phyloP scores from a whole-genome alignment of 1,140 invertebrate genomes.

The Lepeophtheirus salmonis region DNA sequence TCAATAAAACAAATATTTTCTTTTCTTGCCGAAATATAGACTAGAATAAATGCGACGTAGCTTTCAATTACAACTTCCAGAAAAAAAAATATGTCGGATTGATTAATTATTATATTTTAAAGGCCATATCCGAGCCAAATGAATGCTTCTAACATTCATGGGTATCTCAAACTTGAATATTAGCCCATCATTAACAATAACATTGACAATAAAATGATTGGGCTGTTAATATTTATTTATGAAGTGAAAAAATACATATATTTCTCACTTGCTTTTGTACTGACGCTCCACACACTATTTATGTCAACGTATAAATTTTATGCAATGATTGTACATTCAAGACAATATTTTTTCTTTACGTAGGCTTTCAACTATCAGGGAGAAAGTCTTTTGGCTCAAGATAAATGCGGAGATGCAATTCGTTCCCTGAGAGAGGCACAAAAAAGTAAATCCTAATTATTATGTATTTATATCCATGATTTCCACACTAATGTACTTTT shows the following conservation, averaged over 20 bases:
- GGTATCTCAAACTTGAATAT: too few species aligned
- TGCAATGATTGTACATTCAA: too few species aligned
- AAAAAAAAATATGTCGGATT: too few species aligned
- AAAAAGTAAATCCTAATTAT: conserved; percentile 27
- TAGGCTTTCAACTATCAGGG: conserved; percentile 47
- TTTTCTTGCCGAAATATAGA: too few species aligned
- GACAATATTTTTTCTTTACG: conserved; percentile 21
- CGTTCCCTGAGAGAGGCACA: conserved; percentile 41
- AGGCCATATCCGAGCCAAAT: too few species aligned
- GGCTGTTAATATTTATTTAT: neutral
- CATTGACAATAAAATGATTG: neutral
- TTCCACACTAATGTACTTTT: conserved; percentile 18
- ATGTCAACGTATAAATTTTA: neutral
- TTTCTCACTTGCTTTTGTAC: conserved; percentile 10
- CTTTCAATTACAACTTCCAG: too few species aligned
- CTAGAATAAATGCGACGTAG: too few species aligned
- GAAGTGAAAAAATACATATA: neutral
- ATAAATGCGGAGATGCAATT: conserved; percentile 51
- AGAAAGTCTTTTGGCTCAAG: conserved; percentile 40
- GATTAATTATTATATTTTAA: too few species aligned
- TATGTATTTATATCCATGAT: conserved; percentile 7
- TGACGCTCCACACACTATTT: neutral
- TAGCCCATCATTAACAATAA: too few species aligned
- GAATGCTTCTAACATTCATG: too few species aligned
- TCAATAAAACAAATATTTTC: too few species aligned